Evolutionary conservation across 2,113 vertebrate genomes (phyloP), one percentile per base, ranked within the genome.

Genomic region (Tachycineta bicolor): DNA sequence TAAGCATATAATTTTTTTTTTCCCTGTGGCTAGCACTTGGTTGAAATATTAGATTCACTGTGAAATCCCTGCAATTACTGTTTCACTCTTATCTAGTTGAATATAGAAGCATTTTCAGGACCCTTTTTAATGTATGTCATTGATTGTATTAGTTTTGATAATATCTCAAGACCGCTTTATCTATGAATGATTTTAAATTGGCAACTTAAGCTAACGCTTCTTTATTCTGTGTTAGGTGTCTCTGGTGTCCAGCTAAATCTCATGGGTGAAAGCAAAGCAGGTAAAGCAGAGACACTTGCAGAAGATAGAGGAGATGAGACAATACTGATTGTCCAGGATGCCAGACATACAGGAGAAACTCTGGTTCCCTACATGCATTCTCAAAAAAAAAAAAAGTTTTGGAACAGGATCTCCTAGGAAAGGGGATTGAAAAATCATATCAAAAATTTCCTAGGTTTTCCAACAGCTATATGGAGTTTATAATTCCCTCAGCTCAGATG

Each of bases 141-240:
- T 84, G 25, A 75, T 69, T 89, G 20, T 68, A 76, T 91, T 87
- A 76, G 29, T 76, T 95, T 68, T 76, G 87, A 87, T 93, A 37
- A 16, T 89, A 93, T 85, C 93, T 87, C 37, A 91, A 53, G n/a
- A 34, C 62, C 76, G 62, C n/a, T 95, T 95, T 95, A 91, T 93
- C 74, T 95, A 43, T 47, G 88, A 91, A 60, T 49, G 46, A 41
- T 76, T 89, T 78, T n/a, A 87, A 89, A 94, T 33, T 71, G 37
- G 4, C 49, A 89, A 44, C 19, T 87, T 87, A 53, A 89, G 47
- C 16, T 47, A 81, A 55, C 25, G 5, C 3, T 89, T 26, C 31
- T 79, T 94, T 82, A 52, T 75, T 75, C 60, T 83, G 14, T 60
- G 44, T 56, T 76, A 78, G 0, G 1, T 75, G 76, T 65, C 65